Evolutionary conservation across 2,888 invertebrate species (phyloP).

Genomic region (Leptopilina drosophilae): DNA sequence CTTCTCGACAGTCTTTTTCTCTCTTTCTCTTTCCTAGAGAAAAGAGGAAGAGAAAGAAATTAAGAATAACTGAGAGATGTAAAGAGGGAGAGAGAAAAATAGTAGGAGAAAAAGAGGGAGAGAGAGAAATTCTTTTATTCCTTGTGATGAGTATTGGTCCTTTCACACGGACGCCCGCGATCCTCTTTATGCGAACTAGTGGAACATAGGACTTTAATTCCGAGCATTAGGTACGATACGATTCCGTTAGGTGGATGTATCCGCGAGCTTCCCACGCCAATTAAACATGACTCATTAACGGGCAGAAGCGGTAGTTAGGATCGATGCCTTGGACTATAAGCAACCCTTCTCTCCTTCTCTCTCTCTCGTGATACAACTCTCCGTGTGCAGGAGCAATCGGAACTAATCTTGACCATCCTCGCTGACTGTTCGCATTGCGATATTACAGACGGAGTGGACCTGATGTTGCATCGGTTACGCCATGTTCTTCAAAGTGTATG

Average conservation of each 20-base stretch:
- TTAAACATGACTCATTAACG: conserved; percentile 78
- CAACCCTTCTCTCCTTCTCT: conserved; percentile 56
- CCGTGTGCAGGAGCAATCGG: conserved; percentile 68
- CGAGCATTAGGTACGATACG: conserved; percentile 61
- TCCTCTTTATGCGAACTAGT: conserved; percentile 12
- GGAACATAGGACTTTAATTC: conserved; percentile 25
- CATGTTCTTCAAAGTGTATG: conserved; percentile 36
- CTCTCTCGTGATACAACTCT: conserved; percentile 60
- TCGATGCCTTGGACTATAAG: conserved; percentile 66
- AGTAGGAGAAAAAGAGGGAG: too few species aligned
- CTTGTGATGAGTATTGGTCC: conserved; percentile 10
- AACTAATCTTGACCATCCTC: conserved; percentile 72
- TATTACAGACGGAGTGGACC: conserved; percentile 53
- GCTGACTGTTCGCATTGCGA: conserved; percentile 55
- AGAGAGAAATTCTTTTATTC: background rate
- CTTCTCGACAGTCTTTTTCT: too few species aligned
- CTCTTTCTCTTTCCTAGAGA: too few species aligned
- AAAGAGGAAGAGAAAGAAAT: too few species aligned
- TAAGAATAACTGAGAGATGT: too few species aligned
- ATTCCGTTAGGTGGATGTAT: conserved; percentile 74
- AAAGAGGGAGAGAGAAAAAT: too few species aligned
- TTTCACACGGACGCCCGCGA: conserved; percentile 27
- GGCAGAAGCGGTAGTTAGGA: conserved; percentile 72
- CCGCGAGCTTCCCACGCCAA: conserved; percentile 76
- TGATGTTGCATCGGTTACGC: conserved; percentile 12